These are phyloP conservation scores for Nephrotoma appendiculata DNA, from an alignment of 2,888 invertebrate species.

Conservation along the genomic window DNA sequence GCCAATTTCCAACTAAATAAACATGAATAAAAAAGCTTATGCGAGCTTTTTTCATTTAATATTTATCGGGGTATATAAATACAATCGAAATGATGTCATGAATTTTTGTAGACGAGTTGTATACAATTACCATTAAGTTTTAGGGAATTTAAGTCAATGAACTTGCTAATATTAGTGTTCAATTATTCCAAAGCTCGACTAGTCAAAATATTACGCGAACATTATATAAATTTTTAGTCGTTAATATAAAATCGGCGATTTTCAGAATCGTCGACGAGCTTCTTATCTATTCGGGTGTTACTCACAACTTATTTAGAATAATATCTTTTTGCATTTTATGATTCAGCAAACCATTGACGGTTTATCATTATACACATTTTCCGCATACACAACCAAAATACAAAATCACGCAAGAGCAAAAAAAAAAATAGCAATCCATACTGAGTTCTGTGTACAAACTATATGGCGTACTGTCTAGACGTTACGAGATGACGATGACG, in stretches of 20 bases:
- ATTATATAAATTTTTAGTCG: neutral
- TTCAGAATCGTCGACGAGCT: neutral
- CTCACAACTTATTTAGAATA: neutral
- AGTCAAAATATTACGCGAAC: neutral
- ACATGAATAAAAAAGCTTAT: neutral
- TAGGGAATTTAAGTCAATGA: neutral
- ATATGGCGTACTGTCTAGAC: neutral
- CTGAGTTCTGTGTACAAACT: neutral
- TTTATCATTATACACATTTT: neutral
- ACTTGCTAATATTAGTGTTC: neutral
- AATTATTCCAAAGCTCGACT: neutral
- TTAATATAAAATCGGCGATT: neutral
- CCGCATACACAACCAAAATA: neutral
- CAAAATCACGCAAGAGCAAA: neutral
- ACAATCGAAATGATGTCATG: neutral
- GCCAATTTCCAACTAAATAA: neutral
- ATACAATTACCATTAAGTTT: neutral
- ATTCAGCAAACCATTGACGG: neutral
- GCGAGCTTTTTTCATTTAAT: neutral
- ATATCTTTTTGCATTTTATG: neutral
- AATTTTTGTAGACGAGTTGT: neutral
- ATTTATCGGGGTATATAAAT: neutral
- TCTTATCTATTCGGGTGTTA: neutral
- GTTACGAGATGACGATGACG: neutral
- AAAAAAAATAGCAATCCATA: neutral